These are phyloP conservation scores for Dexiosoma caninum DNA, from an alignment of 2,888 invertebrate species.

Conservation along the genomic window DNA sequence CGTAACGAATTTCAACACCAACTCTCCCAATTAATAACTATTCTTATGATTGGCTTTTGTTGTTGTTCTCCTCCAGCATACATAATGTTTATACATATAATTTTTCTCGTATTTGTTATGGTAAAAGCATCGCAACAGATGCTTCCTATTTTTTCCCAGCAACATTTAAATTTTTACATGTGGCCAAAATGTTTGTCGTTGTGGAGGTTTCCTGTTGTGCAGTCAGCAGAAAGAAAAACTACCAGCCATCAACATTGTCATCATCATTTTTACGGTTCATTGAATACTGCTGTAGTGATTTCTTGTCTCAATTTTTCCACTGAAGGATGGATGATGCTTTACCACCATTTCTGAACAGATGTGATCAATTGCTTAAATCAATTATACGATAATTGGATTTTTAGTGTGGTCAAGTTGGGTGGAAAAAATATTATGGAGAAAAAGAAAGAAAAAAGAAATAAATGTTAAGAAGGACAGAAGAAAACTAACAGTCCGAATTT, in stretches of 20 bases:
- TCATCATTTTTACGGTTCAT: conserved; percentile 55
- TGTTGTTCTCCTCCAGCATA: background rate
- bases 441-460: no score
- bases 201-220: conserved; percentile 15
- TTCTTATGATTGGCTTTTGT: conserved; percentile 40
- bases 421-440: background rate
- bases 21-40: conserved; percentile 29
- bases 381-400: conserved; percentile 58
- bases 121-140: conserved; percentile 46
- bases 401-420: conserved; percentile 53
- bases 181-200: conserved; percentile 9
- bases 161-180: conserved; percentile 15
- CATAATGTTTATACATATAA: background rate
- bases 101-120: conserved; percentile 15
- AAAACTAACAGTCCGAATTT: no score
- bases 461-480: background rate
- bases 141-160: conserved; percentile 19
- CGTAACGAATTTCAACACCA: conserved; percentile 7
- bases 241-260: conserved; percentile 39
- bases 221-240: background rate
- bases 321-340: conserved; percentile 20
- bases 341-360: conserved; percentile 41
- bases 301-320: background rate
- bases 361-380: conserved; percentile 58
- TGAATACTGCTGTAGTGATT: conserved; percentile 44